phyloP scores from a whole-genome alignment of 2,888 invertebrate species.

The Elysia crispata region DNA sequence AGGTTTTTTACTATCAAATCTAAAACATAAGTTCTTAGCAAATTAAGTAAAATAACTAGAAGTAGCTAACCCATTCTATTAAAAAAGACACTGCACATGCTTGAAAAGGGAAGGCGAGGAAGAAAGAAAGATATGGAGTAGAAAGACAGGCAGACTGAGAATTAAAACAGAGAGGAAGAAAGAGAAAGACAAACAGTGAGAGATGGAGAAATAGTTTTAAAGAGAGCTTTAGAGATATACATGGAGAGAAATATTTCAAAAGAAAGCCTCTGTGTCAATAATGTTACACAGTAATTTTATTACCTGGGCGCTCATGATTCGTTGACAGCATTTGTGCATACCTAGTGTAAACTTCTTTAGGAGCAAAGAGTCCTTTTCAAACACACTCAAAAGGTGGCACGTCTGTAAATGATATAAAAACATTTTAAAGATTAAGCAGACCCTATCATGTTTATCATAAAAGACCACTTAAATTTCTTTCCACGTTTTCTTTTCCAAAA shows the following conservation, averaged over 20 bases:
- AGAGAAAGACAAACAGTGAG: background rate
- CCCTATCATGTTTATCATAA: too few species aligned
- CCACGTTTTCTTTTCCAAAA: too few species aligned
- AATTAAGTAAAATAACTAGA: too few species aligned
- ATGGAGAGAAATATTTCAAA: background rate
- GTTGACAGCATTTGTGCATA: conserved; percentile 72
- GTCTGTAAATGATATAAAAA: conserved; percentile 66
- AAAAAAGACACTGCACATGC: too few species aligned
- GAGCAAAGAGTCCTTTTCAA: conserved; percentile 74
- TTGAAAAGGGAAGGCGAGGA: too few species aligned
- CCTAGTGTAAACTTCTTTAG: conserved; percentile 71
- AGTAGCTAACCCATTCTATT: too few species aligned
- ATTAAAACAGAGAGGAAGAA: too few species aligned
- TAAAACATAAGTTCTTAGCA: too few species aligned
- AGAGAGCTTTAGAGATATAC: background rate
- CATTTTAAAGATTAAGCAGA: background rate
- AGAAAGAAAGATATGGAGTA: too few species aligned
- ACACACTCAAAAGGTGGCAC: conserved; percentile 71
- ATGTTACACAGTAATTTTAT: background rate
- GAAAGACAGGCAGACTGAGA: too few species aligned
- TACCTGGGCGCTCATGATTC: conserved; percentile 74
- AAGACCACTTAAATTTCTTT: background rate
- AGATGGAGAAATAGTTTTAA: background rate
- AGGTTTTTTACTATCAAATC: too few species aligned
- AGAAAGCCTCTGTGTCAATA: background rate